phyloP scores from a whole-genome alignment of 2,113 vertebrate species.

The Hyperopisus bebe region DNA sequence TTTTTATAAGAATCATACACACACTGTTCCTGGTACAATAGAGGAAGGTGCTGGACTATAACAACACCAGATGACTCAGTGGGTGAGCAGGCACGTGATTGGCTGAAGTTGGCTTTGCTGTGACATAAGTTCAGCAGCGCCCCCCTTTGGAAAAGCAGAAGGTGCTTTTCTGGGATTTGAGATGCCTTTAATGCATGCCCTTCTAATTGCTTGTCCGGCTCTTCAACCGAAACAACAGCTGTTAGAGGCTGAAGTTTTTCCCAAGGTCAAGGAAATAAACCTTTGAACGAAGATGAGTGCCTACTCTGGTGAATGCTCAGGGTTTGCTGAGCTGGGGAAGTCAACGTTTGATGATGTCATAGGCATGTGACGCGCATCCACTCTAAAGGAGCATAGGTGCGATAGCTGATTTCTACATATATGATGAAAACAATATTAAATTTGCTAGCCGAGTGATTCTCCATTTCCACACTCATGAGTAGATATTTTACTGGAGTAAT shows the following conservation, averaged over 20 bases:
- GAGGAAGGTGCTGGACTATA: conserved; percentile 5
- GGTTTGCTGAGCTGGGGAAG: not conserved
- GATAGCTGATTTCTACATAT: not conserved
- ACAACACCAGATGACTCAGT: conserved; percentile 4
- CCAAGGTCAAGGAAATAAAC: not conserved
- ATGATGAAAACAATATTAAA: not conserved
- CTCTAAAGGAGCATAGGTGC: not conserved
- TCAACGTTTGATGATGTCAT: not conserved
- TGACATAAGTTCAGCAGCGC: not conserved
- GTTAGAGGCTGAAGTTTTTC: not conserved
- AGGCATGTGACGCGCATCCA: not conserved
- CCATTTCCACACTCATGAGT: not conserved
- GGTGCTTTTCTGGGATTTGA: not conserved
- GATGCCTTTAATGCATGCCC: not conserved
- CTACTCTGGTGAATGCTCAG: not conserved
- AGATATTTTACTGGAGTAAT: not conserved
- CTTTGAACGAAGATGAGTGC: not conserved
- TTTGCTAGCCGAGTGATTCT: not conserved
- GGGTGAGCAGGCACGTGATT: not conserved
- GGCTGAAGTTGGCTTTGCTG: not conserved
- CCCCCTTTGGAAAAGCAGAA: conserved; percentile 4
- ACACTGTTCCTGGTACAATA: not conserved
- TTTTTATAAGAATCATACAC: not conserved
- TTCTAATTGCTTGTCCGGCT: not conserved
- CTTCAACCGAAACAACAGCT: not conserved